Evolutionary conservation across 2,797 vertebrate genomes (phyloP), one percentile per base, ranked within the genome.

Genomic region (Melanotaenia nigrans): DNA sequence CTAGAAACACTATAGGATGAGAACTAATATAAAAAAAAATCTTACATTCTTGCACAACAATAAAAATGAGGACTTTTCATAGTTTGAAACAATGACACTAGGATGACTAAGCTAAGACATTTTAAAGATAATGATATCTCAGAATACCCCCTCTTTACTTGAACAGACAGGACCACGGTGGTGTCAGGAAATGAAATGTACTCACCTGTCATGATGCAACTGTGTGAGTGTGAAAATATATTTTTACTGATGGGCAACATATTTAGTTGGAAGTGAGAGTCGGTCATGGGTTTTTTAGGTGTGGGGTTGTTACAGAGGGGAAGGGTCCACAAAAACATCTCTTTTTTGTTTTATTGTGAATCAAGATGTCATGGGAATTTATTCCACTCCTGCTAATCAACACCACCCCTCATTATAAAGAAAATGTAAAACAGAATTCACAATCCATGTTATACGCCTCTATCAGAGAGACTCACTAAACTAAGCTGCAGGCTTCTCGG

Each of bases 51-150:
- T 14, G 9, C 5, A 32, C 1, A 47, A 16, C 3, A 54, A 7
- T 42, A 4, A 13, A 18, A 42, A 42, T 49, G 60, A 10, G 1
- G 0, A 25, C 25, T 51, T 62, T 58, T 38, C 6, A 13, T 40
- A 3, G 9, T 10, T 40, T 12, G 13, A 7, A 42, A 16, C 25
- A 40, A 3, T 1, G 30, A 28, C 49, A 11, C 4, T 7, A 40
- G 42, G 32, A 25, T 78, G 77, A 88, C 22, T 83, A 79, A 82
- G 7, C 14, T 24, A 18, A 35, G 9, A 35, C 33, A 30, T 30
- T 30, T 30, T 30, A 30, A 42, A 16, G 40, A 42, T 14, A 6
- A 14, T 42, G 16, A 42, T 42, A 42, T 73, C 25, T 35, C 10
- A 25, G 72, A 32, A 73, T 33, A 54, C 60, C 3, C 16, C 0